Conservation (phyloP, 1,140 invertebrate genomes). For the Steinernema khuongi region DNA sequence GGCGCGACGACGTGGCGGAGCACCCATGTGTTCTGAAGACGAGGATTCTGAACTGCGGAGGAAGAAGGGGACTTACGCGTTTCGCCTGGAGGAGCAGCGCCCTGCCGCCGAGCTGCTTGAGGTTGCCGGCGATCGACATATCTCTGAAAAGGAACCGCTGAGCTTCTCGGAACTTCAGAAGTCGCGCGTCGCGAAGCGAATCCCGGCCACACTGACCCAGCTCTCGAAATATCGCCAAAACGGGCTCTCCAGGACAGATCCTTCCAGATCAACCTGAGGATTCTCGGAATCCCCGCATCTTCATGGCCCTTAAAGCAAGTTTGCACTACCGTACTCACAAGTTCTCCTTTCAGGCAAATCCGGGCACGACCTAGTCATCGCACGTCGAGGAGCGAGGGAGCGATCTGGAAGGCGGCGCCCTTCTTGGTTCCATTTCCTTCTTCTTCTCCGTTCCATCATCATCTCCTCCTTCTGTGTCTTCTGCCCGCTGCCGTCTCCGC, state of each 20-base stretch:
- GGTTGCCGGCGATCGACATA: neutral
- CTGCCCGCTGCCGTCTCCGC: neutral
- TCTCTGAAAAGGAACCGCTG: neutral
- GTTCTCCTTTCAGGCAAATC: neutral
- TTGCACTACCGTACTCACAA: neutral
- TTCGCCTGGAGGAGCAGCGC: neutral
- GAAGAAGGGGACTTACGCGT: neutral
- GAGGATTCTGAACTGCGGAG: neutral
- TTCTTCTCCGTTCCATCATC: no score
- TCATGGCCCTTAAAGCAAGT: neutral
- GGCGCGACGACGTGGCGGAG: constrained; percentile 40
- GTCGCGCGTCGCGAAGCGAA: neutral
- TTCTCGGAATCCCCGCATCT: neutral
- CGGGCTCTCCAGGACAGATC: no score
- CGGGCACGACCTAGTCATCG: neutral
- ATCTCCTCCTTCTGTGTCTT: neutral
- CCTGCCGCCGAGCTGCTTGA: neutral
- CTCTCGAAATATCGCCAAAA: no score
- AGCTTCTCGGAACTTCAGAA: neutral
- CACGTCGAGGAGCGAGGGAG: no score
- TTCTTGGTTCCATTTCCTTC: no score
- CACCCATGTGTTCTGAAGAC: constrained; percentile 45
- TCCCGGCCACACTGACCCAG: no score
- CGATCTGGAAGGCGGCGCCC: no score
- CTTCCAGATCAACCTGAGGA: neutral